Percentiles rank a stretch among this genome's conserved stretches.
Evolutionary conservation across 2,797 vertebrate genomes (phyloP).

Genomic region (Pelochelys cantorii): DNA sequence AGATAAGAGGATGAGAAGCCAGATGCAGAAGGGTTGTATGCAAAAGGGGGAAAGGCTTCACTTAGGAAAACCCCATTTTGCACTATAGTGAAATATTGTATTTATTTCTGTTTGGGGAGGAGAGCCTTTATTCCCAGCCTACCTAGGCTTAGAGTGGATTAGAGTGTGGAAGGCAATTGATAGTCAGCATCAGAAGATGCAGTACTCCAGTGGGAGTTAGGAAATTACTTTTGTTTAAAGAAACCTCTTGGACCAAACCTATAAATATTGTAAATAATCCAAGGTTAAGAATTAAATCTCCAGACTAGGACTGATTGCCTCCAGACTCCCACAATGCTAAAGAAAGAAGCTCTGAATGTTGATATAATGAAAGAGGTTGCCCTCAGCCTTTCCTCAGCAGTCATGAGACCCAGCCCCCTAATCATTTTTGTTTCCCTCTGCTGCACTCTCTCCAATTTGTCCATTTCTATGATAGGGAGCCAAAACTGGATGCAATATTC

Average conservation of each 20-base stretch:
- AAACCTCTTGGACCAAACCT: neutral
- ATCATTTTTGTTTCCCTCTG: no score
- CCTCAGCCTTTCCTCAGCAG: no score
- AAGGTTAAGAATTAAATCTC: neutral
- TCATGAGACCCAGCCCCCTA: no score
- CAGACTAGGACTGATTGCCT: neutral
- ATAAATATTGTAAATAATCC: neutral
- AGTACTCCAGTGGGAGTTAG: neutral
- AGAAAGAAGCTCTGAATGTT: neutral
- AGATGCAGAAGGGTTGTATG: neutral
- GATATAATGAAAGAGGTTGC: neutral
- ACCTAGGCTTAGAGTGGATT: neutral
- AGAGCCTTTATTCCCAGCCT: neutral
- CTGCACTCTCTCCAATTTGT: no score
- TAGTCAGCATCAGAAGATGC: neutral
- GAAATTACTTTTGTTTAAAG: neutral
- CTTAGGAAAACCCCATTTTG: neutral
- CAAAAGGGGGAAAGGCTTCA: neutral
- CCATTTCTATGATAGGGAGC: no score
- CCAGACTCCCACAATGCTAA: neutral
- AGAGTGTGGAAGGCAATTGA: neutral
- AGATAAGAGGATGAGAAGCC: neutral
- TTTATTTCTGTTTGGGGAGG: neutral
- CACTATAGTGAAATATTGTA: neutral
- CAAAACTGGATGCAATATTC: no score